These are phyloP conservation scores for Chrysaora quinquecirrha DNA, from an alignment of 30 jellyfish, hydroid and myxozoan genomes.

Conservation along the genomic window DNA sequence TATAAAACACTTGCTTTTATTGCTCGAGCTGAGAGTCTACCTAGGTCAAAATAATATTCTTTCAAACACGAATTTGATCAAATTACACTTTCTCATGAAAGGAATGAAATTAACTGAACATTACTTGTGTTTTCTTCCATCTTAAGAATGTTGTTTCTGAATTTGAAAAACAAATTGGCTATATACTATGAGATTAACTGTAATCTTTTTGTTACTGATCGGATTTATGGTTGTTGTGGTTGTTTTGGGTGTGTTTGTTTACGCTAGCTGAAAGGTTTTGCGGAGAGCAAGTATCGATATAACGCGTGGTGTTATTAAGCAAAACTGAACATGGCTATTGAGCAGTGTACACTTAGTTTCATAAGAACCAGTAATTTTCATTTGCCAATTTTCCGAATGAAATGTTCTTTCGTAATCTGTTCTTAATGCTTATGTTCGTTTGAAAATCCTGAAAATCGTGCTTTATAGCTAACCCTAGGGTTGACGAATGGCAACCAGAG, in stretches of 20 bases:
- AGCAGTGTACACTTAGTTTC: too few species aligned
- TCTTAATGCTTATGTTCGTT: too few species aligned
- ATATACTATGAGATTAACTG: not conserved
- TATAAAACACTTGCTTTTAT: not conserved
- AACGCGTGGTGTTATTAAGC: too few species aligned
- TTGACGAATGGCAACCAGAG: too few species aligned
- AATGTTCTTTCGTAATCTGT: too few species aligned
- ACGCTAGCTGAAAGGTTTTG: not conserved
- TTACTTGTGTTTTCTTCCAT: not conserved
- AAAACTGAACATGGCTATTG: too few species aligned
- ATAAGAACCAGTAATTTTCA: too few species aligned
- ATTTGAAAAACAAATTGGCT: not conserved
- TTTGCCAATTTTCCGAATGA: too few species aligned
- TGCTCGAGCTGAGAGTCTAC: not conserved
- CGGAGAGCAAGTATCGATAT: too few species aligned
- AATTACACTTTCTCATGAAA: too few species aligned
- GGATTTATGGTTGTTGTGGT: not conserved
- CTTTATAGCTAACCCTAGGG: too few species aligned
- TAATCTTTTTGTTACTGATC: not conserved
- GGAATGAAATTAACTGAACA: not conserved
- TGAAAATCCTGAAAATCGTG: too few species aligned
- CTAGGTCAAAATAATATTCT: not conserved
- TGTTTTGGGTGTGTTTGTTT: not conserved
- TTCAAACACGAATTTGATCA: not conserved
- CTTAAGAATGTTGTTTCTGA: not conserved